These are phyloP conservation scores for Papilio protenor DNA, from an alignment of 2,888 invertebrate species.

Conservation along the genomic window DNA sequence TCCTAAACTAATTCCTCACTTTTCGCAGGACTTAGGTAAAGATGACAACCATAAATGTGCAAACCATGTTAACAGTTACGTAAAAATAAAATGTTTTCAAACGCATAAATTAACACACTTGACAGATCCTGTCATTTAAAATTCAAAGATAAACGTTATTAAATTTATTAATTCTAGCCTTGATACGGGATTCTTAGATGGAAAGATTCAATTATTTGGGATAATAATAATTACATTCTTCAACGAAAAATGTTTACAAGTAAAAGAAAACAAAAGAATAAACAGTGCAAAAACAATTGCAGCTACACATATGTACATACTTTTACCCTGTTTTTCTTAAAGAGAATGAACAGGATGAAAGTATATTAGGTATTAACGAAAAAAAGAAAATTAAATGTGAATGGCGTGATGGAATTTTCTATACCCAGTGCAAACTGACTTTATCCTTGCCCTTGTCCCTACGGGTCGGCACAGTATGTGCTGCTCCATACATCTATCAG, in stretches of 20 bases:
- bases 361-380: no score
- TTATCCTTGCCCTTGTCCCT: not conserved
- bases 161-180: constrained; percentile 31
- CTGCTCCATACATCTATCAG: no score
- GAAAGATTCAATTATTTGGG: constrained; percentile 9
- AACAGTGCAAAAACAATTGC: not conserved
- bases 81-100: no score
- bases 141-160: constrained; percentile 4
- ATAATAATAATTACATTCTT: not conserved
- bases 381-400: not conserved
- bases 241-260: not conserved
- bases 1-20: not conserved
- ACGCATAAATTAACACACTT: no score
- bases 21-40: not conserved
- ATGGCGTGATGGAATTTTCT: not conserved
- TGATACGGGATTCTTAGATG: not conserved
- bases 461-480: no score
- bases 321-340: not conserved
- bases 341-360: not conserved
- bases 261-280: not conserved
- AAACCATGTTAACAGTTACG: not conserved
- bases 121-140: not conserved
- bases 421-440: not conserved
- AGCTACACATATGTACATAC: not conserved
- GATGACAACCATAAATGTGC: not conserved